Base-by-base conservation (phyloP, 92 coral and sea anemone genomes). In the Actinernus sp. region DNA sequence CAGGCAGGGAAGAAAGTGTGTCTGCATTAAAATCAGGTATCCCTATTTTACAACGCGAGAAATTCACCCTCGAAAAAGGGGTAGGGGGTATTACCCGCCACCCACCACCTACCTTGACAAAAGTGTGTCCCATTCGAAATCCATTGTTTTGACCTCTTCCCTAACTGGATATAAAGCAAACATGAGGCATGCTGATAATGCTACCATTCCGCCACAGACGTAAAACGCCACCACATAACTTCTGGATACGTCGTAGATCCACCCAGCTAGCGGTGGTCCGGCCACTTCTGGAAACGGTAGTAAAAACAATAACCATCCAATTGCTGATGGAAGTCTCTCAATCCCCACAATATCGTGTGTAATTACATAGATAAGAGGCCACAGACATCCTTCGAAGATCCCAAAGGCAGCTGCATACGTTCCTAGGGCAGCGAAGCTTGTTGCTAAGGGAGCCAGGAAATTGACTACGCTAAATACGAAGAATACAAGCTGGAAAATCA, bases 211-310 rank as follows among this genome's bases (percentile, higher is more conserved):
- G 16, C 82, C 73, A 8, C 54, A 38, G 19, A 46, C 41, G 17
- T 49, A 49, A 37, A 74, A 74, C 13, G 73, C 73, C 0, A 64
- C 68, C 30, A 50, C 25, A 10, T 74, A 74, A 63, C 81, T 74
- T 11, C 51, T 14, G 4, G 54, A 62, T 27, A 20, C 32, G 73
- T 74, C 81, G 23, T 61, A 63, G 13, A 74, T 74, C 81, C 81
- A 74, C n/a, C 83, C 83, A 7, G 83, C 83, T n/a, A 75, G 41
- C 1, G 83, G 70, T 1, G 83, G 67, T 0, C 83, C 83, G 6
- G 66, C 61, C 20, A 43, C 32, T 31, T 17, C 32, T 0, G 73
- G 73, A 36, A 75, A 28, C 2, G 74, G 30, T 9, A 66, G 14
- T 32, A 64, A 17, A 25, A 47, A 63, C n/a, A 36, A 55, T 38